A percentile compares a stretch with the other conserved stretches of the same genome.
These are phyloP conservation scores for Lepilemur ruficaudatus DNA, from an alignment of 2,797 vertebrate species.

Conservation along the genomic window DNA sequence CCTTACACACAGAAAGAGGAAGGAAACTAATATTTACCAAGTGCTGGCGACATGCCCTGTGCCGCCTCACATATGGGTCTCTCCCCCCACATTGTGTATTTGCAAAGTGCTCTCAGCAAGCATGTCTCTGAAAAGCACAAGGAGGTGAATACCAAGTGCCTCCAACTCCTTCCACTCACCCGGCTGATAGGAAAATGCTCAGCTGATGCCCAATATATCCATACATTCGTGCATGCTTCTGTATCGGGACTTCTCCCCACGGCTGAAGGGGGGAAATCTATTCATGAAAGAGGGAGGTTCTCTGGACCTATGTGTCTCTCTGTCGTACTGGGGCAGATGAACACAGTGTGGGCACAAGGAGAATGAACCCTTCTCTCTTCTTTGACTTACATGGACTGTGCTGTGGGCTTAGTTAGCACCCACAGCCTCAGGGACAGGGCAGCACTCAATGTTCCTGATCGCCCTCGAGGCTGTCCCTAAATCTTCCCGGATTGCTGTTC, in stretches of 20 bases:
- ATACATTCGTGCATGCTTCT: rapidly evolving
- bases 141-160: background rate
- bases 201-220: background rate
- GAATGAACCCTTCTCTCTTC: background rate
- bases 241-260: background rate
- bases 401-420: too few relatives aligned
- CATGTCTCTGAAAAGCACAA: background rate
- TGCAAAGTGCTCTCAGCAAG: background rate
- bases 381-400: background rate
- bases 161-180: background rate
- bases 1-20: slow-evolving; percentile 40
- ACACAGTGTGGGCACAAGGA: background rate
- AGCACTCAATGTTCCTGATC: background rate
- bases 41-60: background rate
- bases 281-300: rapidly evolving
- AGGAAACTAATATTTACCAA: slow-evolving; percentile 50
- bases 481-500: background rate
- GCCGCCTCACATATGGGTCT: background rate
- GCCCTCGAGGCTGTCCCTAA: background rate
- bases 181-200: background rate
- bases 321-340: background rate
- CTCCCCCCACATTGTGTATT: rapidly evolving
- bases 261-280: background rate
- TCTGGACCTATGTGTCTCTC: background rate
- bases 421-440: background rate